Percentiles rank a stretch among this genome's conserved stretches.
Evolutionary conservation across 2,888 invertebrate species (phyloP).

Genomic region (Acrobasis repandana): DNA sequence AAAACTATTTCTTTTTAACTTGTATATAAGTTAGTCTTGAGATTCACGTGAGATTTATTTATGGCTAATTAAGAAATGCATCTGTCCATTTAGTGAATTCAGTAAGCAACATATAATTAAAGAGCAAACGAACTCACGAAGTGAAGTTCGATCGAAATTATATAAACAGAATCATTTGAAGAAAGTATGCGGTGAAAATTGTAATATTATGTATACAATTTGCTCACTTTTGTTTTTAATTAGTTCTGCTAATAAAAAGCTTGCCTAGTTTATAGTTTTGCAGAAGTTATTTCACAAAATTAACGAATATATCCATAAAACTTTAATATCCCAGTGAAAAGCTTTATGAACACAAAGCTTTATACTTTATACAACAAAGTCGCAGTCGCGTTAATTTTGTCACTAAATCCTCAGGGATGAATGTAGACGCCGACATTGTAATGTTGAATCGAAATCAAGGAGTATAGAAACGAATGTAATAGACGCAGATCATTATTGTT

Average conservation of each 20-base stretch:
- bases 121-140: too few relatives aligned
- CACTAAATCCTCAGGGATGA: slow-evolving; percentile 1
- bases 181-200: too few relatives aligned
- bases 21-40: too few relatives aligned
- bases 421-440: slow-evolving; percentile 1
- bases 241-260: neutral
- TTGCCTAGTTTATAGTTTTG: neutral
- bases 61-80: too few relatives aligned
- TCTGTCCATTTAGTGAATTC: too few relatives aligned
- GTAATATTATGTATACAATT: too few relatives aligned
- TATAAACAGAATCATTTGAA: too few relatives aligned
- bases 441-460: slow-evolving; percentile 1
- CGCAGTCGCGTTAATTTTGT: neutral
- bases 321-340: neutral
- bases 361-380: neutral
- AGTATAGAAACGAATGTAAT: neutral
- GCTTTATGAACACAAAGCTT: neutral
- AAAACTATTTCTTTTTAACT: too few relatives aligned
- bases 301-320: neutral
- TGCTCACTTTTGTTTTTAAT: neutral
- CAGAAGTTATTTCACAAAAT: too few relatives aligned
- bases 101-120: too few relatives aligned
- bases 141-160: too few relatives aligned
- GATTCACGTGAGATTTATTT: too few relatives aligned
- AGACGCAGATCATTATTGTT: neutral